phyloP scores from a whole-genome alignment of 2,113 vertebrate species.

The Mellivora capensis region DNA sequence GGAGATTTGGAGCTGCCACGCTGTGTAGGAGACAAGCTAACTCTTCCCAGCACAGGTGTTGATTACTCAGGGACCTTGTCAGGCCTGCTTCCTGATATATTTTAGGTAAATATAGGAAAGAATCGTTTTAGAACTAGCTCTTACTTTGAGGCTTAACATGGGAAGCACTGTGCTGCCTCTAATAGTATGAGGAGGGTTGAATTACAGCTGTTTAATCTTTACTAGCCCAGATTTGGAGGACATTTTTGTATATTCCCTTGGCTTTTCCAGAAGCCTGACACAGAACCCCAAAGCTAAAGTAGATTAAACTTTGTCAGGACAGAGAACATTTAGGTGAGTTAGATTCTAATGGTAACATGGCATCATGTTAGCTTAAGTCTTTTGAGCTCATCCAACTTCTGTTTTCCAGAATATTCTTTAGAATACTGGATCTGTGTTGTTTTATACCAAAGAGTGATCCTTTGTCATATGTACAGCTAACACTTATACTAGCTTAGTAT shows the following conservation, averaged over 20 bases:
- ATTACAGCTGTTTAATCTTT: not conserved
- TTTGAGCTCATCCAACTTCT: not conserved
- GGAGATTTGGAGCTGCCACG: not conserved
- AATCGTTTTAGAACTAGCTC: conserved; percentile 10
- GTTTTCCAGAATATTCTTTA: not conserved
- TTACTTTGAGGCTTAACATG: not conserved
- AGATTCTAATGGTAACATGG: not conserved
- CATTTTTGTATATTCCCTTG: not conserved
- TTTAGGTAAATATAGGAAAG: not conserved
- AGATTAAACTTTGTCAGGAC: not conserved
- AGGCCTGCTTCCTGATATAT: not conserved
- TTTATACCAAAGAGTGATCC: not conserved
- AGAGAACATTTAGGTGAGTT: not conserved
- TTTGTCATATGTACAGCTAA: not conserved
- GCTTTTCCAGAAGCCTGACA: not conserved
- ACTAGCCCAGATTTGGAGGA: not conserved
- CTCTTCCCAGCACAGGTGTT: not conserved
- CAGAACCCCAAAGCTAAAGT: not conserved
- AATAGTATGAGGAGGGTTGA: not conserved
- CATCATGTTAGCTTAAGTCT: not conserved
- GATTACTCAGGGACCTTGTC: not conserved
- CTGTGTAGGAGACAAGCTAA: not conserved
- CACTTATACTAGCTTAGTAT: not conserved
- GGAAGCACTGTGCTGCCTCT: not conserved
- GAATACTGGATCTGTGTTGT: not conserved